Evolutionary conservation across 2,797 vertebrate species (phyloP).

Genomic region (Chaetophractus vellerosus): DNA sequence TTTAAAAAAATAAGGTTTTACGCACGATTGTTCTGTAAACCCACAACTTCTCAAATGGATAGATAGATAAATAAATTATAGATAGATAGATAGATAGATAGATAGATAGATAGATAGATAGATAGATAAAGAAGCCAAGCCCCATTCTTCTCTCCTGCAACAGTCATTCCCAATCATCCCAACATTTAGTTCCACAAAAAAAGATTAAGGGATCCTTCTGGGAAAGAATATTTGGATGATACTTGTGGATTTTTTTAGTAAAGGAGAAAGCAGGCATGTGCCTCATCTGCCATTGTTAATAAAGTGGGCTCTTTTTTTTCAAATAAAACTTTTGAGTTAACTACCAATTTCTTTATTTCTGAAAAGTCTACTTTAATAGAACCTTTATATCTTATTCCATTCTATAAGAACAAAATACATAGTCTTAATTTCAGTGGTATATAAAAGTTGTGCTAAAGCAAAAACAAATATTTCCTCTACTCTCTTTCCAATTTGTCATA

Average conservation of each 20-base stretch:
- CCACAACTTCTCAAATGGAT: no score
- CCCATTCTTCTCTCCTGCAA: no score
- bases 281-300: slow-evolving; percentile 34
- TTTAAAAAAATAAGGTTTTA: neutral
- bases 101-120: neutral
- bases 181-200: no score
- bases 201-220: neutral
- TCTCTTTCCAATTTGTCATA: slow-evolving; percentile 59
- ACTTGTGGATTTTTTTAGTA: neutral
- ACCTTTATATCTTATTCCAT: neutral
- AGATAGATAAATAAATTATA: no score
- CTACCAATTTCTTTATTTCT: slow-evolving; percentile 37
- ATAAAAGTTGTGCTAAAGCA: slow-evolving; percentile 55
- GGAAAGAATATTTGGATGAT: slow-evolving; percentile 31
- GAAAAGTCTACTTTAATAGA: slow-evolving; percentile 56
- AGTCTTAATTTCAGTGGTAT: slow-evolving; percentile 30
- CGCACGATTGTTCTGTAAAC: no score
- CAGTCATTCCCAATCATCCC: no score
- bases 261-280: neutral
- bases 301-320: neutral
- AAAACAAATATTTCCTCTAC: slow-evolving; percentile 42
- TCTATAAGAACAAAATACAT: slow-evolving; percentile 51
- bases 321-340: slow-evolving; percentile 37
- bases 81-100: neutral
- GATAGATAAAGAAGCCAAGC: neutral